Base-by-base conservation (phyloP, 2,113 vertebrate species). In the Leptosomus discolor region DNA sequence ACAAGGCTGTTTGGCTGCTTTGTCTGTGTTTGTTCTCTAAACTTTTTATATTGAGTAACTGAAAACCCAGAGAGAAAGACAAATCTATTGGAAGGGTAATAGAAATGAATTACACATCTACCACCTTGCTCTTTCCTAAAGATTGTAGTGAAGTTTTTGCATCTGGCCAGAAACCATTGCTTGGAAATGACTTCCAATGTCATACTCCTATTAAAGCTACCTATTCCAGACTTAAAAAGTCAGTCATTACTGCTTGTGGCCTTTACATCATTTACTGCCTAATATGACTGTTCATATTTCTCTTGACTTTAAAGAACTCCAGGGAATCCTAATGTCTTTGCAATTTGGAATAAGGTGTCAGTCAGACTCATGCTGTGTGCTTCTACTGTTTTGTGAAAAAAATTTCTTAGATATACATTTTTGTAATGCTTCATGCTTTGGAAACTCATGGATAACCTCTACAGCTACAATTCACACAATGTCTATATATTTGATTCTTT, bases 201-300 rank as follows among this genome's bases (percentile, higher is more conserved):
- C 26, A 39, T 69, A 34, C 8, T 80, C 20, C 12, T 85, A 23
- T 78, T 67, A 64, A 64, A 69, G 22, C 15, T 80, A 41, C 43
- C 60, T 45, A 34, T 85, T 81, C 19, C n/a, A 77, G 26, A 16
- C 60, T 74, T 70, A 70, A 67, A 78, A 93, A 80, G 43, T 84
- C 24, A 37, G 22, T 58, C 48, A 36, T 87, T 90, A 75, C 46
- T 71, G 9, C 64, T 51, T 50, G 36, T 94, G 77, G 41, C 73
- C 80, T 93, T 91, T 91, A 65, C 6, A 74, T 23, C 34, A 27
- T 94, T 85, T 90, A 63, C n/a, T 74, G 39, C 34, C 34, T 70
- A 39, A 26, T 53, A 74, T 19, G 32, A 54, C 14, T 85, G n/a
- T 50, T 88, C 46, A 54, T 75, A 92, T 45, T 78, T 81, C 64